Evolutionary conservation across 2,113 vertebrate genomes (phyloP).

Genomic region (Anser cygnoides): DNA sequence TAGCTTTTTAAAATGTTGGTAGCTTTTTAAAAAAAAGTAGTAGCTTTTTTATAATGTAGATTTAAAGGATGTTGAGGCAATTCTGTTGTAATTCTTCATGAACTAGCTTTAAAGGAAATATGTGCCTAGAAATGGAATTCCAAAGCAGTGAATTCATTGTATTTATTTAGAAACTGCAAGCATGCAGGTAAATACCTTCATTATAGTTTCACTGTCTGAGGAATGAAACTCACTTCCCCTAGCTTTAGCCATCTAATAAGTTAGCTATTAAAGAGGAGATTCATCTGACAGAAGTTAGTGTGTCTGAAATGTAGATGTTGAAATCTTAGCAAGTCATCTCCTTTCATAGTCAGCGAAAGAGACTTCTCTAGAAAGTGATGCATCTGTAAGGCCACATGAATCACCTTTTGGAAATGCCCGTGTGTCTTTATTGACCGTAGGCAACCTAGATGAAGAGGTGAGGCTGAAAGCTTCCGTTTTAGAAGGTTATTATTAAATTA

Average conservation of each 20-base stretch:
- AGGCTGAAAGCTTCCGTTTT: not conserved
- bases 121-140: not conserved
- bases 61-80: not conserved
- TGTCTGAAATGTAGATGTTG: slow-evolving; percentile 3
- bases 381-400: not conserved
- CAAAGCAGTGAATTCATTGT: not conserved
- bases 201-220: not conserved
- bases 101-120: not conserved
- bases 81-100: not conserved
- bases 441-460: not conserved
- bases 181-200: not conserved
- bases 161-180: not conserved
- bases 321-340: not conserved
- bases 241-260: not conserved
- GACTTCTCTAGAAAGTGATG: not conserved
- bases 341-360: slow-evolving; percentile 39
- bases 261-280: not conserved
- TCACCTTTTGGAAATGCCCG: not conserved
- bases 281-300: not conserved
- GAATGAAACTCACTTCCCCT: not conserved
- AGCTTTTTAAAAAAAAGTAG: not conserved
- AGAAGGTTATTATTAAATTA: slow-evolving; percentile 17
- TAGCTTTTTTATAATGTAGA: not conserved
- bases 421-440: not conserved
- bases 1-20: not conserved